Percentiles rank a stretch among this genome's conserved stretches.
Conservation (phyloP, 2,888 invertebrate species). For the Isotomurus palustris region DNA sequence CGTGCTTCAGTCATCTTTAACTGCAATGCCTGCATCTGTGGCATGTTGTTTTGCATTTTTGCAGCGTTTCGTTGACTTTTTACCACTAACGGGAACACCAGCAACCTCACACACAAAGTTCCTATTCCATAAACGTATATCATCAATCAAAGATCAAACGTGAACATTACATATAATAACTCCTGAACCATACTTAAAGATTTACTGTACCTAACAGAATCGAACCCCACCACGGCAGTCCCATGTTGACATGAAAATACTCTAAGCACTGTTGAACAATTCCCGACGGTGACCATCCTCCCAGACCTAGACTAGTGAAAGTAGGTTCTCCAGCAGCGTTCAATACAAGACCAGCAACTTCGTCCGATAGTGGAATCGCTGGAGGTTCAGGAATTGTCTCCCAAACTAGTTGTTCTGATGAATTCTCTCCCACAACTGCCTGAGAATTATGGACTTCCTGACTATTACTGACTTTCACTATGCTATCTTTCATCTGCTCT, state of each 20-base stretch:
- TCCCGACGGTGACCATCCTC: conserved; percentile 77
- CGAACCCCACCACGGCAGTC: conserved; percentile 90
- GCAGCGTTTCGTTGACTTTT: conserved; percentile 74
- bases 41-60: conserved; percentile 76
- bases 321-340: conserved; percentile 63
- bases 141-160: background rate
- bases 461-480: background rate
- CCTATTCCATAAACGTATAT: conserved; percentile 52
- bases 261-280: conserved; percentile 76
- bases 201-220: conserved; percentile 72
- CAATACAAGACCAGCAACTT: conserved; percentile 38
- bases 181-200: background rate
- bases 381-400: conserved; percentile 44
- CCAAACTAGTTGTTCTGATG: conserved; percentile 9
- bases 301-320: conserved; percentile 74
- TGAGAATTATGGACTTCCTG: background rate
- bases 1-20: conserved; percentile 81
- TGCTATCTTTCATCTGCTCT: background rate
- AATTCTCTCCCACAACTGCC: background rate
- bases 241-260: conserved; percentile 70
- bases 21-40: conserved; percentile 77
- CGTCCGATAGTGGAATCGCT: conserved; percentile 21
- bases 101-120: conserved; percentile 69
- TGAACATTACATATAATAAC: background rate
- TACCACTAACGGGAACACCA: conserved; percentile 81